Conservation (phyloP, 2,113 vertebrate species). For the Synchiropus splendidus region DNA sequence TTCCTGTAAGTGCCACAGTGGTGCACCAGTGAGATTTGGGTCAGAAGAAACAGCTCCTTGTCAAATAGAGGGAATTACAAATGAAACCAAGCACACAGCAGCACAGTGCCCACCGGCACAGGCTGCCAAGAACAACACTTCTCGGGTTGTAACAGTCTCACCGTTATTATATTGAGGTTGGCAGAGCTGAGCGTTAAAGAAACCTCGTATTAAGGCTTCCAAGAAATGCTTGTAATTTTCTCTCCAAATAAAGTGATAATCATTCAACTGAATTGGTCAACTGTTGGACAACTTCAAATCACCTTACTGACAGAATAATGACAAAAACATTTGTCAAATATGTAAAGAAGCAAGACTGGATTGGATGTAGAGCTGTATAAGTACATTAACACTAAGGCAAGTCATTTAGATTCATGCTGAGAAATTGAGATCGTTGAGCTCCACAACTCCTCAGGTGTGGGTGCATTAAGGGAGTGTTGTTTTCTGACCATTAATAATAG, state of each 20-base stretch:
- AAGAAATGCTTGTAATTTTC: slow-evolving; percentile 29
- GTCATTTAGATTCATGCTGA: too few relatives aligned
- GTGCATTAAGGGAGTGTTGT: too few relatives aligned
- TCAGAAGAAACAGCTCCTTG: slow-evolving; percentile 23
- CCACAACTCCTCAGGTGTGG: too few relatives aligned
- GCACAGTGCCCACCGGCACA: slow-evolving; percentile 24
- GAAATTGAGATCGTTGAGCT: too few relatives aligned
- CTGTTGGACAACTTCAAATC: slow-evolving; percentile 52
- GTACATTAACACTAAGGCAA: too few relatives aligned
- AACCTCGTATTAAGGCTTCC: slow-evolving; percentile 57
- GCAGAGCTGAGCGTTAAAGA: slow-evolving; percentile 30
- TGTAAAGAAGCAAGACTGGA: slow-evolving; percentile 4
- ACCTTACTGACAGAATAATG: slow-evolving; percentile 18
- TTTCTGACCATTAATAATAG: too few relatives aligned
- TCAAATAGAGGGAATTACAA: slow-evolving; percentile 25
- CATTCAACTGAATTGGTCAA: slow-evolving; percentile 42
- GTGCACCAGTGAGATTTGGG: slow-evolving; percentile 15
- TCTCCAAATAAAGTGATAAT: slow-evolving; percentile 42
- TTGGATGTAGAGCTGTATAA: too few relatives aligned
- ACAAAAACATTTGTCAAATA: slow-evolving; percentile 12
- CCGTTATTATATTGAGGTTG: slow-evolving; percentile 63
- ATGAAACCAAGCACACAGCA: slow-evolving; percentile 46
- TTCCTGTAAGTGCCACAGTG: slow-evolving; percentile 16
- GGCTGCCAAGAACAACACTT: slow-evolving; percentile 62
- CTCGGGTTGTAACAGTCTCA: slow-evolving; percentile 67